Percentiles rank a stretch among this genome's conserved stretches.
phyloP scores from a whole-genome alignment of 1,140 invertebrate genomes.

The Pseudomyrmex concolor region DNA sequence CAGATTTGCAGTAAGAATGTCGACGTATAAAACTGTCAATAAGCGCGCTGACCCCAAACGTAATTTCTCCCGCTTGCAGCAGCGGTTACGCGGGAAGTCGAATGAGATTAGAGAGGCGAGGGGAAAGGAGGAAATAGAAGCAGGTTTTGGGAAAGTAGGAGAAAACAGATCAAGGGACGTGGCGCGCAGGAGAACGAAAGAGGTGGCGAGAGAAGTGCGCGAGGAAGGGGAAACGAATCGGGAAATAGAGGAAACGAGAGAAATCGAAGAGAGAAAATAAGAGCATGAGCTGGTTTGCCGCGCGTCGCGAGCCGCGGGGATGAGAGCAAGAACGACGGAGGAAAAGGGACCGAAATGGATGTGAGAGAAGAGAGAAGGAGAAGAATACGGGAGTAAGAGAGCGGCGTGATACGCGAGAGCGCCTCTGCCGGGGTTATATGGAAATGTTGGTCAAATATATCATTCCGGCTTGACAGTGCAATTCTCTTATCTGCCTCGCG shows the following conservation, averaged over 20 bases:
- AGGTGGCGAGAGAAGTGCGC: constrained; percentile 41
- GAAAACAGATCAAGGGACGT: constrained; percentile 20
- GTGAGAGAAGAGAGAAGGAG: constrained; percentile 51
- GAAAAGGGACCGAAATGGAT: constrained; percentile 51
- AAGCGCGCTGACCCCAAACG: constrained; percentile 76
- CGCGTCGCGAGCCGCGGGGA: constrained; percentile 1
- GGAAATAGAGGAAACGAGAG: constrained; percentile 39
- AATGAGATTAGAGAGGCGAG: constrained; percentile 34
- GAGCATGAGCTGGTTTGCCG: constrained; percentile 32
- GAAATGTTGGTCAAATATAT: constrained; percentile 95
- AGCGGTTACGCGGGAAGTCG: constrained; percentile 50
- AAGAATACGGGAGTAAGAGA: constrained; percentile 72
- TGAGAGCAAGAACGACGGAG: constrained; percentile 19
- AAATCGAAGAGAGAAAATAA: constrained; percentile 64
- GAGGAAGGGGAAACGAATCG: constrained; percentile 65
- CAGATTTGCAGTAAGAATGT: constrained; percentile 78
- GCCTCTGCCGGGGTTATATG: constrained; percentile 87
- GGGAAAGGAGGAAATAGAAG: constrained; percentile 9
- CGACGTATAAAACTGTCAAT: constrained; percentile 78
- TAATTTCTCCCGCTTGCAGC: constrained; percentile 73
- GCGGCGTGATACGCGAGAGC: constrained; percentile 78
- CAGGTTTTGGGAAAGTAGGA: constrained; percentile 23
- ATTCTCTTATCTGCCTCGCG: constrained; percentile 91
- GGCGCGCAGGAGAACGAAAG: no score
- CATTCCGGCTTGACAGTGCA: constrained; percentile 93